These are phyloP conservation scores for Sabellastarte sp. DNA, from an alignment of 2,888 invertebrate species.

Conservation along the genomic window DNA sequence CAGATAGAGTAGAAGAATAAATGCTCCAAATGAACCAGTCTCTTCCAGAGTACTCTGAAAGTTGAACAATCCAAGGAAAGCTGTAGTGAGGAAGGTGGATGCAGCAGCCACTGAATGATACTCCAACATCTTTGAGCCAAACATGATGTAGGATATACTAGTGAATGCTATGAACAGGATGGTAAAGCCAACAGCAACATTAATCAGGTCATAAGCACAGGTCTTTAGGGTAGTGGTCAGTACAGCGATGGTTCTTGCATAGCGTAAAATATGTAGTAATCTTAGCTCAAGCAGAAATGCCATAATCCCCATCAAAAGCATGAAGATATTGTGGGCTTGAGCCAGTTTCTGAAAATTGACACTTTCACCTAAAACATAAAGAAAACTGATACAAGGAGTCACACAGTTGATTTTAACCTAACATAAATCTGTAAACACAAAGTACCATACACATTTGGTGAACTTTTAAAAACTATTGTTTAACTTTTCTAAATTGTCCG, in stretches of 20 bases:
- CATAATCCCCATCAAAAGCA: background rate
- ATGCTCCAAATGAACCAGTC: background rate
- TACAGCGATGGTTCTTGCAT: background rate
- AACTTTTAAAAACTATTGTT: too few relatives aligned
- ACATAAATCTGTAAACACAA: too few relatives aligned
- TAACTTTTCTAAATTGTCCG: too few relatives aligned
- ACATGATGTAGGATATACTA: background rate
- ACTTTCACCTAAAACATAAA: too few relatives aligned
- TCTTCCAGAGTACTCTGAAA: background rate
- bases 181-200: background rate
- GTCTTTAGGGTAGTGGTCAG: background rate
- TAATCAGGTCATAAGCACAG: background rate
- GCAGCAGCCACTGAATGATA: background rate
- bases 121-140: background rate
- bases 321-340: background rate
- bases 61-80: background rate
- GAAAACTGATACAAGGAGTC: too few relatives aligned
- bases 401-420: too few relatives aligned
- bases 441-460: too few relatives aligned
- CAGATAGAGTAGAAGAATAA: constrained; percentile 10
- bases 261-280: background rate
- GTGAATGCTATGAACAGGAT: background rate
- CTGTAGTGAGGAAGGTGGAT: background rate
- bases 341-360: background rate
- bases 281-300: background rate